phyloP scores from a whole-genome alignment of 2,113 vertebrate species.

The Lagopus leucura region DNA sequence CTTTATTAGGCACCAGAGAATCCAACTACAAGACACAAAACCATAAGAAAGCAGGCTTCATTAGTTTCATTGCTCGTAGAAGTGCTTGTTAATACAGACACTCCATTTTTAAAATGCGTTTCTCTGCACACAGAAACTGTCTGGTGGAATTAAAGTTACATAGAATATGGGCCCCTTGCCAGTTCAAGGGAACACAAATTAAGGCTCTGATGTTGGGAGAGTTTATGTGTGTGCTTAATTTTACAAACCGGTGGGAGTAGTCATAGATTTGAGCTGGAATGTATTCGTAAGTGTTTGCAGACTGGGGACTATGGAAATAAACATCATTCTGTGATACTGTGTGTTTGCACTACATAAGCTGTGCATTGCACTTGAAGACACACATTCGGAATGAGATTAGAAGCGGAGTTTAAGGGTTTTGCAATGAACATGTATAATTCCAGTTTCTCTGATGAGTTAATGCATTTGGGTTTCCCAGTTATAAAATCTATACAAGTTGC shows the following conservation, averaged over 20 bases:
- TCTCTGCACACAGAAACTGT: conserved; percentile 39
- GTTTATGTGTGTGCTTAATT: conserved; percentile 50
- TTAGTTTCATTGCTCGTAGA: conserved; percentile 69
- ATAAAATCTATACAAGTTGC: not conserved
- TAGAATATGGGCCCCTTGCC: conserved; percentile 61
- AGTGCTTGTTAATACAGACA: conserved; percentile 67
- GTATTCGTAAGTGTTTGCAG: not conserved
- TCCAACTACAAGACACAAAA: conserved; percentile 19
- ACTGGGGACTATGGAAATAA: not conserved
- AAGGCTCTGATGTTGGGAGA: conserved; percentile 44
- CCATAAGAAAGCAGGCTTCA: conserved; percentile 56
- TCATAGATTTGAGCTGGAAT: not conserved
- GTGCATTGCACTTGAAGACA: not conserved
- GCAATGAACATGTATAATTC: not conserved
- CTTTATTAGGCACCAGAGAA: conserved; percentile 65
- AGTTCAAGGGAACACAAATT: conserved; percentile 61
- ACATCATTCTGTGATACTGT: not conserved
- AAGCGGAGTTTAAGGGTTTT: not conserved
- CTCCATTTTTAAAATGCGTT: conserved; percentile 62
- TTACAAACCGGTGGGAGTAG: conserved; percentile 40
- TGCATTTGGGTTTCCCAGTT: not conserved
- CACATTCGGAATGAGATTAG: not conserved
- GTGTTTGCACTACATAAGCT: not conserved
- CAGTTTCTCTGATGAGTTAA: not conserved
- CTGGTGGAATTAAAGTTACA: conserved; percentile 54